These are phyloP conservation scores for Apocrypta bakeri DNA, from an alignment of 1,140 invertebrate species.

Conservation along the genomic window DNA sequence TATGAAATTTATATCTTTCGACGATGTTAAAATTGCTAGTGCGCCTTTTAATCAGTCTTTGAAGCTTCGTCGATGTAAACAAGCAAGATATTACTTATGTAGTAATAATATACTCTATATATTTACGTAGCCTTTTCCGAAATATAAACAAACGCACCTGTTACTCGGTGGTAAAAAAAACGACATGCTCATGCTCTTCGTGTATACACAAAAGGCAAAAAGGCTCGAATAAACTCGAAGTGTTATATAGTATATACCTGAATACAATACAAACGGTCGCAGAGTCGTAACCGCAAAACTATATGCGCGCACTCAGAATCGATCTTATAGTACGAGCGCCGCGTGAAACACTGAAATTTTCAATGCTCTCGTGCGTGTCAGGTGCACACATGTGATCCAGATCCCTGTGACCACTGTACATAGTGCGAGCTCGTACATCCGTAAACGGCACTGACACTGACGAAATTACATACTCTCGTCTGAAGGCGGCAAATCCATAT, in stretches of 20 bases:
- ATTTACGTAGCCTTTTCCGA: too few relatives aligned
- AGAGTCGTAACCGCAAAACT: not conserved
- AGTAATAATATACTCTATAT: not conserved
- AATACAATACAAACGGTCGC: too few relatives aligned
- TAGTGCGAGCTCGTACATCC: not conserved
- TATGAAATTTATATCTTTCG: not conserved
- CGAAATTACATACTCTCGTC: conserved; percentile 13
- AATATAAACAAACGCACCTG: not conserved
- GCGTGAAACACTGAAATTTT: not conserved
- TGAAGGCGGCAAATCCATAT: not conserved
- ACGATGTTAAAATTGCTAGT: not conserved
- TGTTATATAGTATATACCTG: too few relatives aligned
- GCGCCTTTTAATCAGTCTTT: not conserved
- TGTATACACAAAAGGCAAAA: not conserved
- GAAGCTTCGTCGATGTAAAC: not conserved
- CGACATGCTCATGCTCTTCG: not conserved
- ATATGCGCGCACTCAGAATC: not conserved
- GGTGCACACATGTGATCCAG: not conserved
- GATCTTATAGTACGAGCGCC: too few relatives aligned
- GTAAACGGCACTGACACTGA: not conserved
- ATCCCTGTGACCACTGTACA: not conserved
- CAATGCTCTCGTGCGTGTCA: not conserved
- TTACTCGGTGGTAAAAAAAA: not conserved
- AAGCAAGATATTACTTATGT: not conserved
- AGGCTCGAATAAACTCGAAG: not conserved